Evolutionary conservation across 30 jellyfish, hydroid and myxozoan species (phyloP).

Genomic region (Aurelia aurita): DNA sequence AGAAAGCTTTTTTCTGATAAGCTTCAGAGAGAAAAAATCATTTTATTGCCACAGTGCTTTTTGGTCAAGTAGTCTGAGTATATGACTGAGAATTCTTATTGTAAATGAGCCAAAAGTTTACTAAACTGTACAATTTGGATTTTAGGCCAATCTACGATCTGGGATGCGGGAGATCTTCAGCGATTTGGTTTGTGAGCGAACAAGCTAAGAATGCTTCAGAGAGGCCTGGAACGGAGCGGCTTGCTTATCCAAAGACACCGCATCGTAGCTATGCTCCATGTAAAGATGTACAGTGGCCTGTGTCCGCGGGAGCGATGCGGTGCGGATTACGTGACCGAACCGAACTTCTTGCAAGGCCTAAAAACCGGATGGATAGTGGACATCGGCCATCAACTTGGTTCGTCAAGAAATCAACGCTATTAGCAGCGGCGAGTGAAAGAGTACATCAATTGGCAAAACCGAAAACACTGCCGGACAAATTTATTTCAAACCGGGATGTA

Average conservation of each 20-base stretch:
- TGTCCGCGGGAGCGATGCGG: constrained; percentile 63
- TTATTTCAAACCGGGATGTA: constrained; percentile 79
- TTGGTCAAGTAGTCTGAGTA: too few relatives aligned
- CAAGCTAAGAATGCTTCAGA: constrained; percentile 70
- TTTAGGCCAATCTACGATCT: constrained; percentile 81
- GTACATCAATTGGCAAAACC: constrained; percentile 89
- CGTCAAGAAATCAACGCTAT: constrained; percentile 58
- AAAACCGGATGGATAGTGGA: constrained; percentile 74
- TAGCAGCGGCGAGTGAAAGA: constrained; percentile 72
- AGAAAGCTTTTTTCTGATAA: too few relatives aligned
- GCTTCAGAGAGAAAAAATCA: too few relatives aligned
- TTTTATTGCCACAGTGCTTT: too few relatives aligned
- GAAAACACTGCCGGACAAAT: constrained; percentile 75
- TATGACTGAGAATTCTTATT: too few relatives aligned
- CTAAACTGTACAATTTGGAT: too few relatives aligned
- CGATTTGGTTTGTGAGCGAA: constrained; percentile 90
- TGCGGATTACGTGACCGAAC: constrained; percentile 71
- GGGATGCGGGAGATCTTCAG: constrained; percentile 97
- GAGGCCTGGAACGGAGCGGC: constrained; percentile 46
- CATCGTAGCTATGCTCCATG: constrained; percentile 77
- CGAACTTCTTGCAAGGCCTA: constrained; percentile 83
- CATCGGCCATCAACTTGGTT: constrained; percentile 82
- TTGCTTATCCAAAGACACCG: constrained; percentile 81
- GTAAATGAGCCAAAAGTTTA: too few relatives aligned
- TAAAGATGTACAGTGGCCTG: constrained; percentile 94